Evolutionary conservation across 2,797 vertebrate species (phyloP), one percentile per base, ranked within the genome.

Genomic region (Coracias cyanogaster): DNA sequence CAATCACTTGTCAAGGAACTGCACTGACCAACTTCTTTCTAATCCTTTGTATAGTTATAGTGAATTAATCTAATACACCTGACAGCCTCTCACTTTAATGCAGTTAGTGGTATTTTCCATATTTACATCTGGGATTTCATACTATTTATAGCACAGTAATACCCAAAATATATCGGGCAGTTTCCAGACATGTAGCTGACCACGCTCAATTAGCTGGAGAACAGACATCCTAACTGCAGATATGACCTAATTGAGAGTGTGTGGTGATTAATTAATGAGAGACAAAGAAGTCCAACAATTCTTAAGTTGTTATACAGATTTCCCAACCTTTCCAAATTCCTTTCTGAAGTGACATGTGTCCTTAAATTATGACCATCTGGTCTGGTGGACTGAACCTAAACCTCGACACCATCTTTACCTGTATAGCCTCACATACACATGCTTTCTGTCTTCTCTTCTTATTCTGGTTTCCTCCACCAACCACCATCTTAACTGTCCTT

Each of bases 11-110:
- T 92, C 13, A 3, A 82, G 81, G 60, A 94, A 64, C 48, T 73
- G 48, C 39, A 55, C 78, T 67, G 86, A 92, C 86, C 90, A 97
- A 90, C 78, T 89, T 87, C 67, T 45, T 91, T 76, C 74, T 95
- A 95, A 96, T 92, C 90, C 88, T 93, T 90, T 94, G 65, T 92
- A 82, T 82, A 82, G 90, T 92, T 95, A 25, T 5, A 84, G 62
- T 41, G 83, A 96, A 93, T 90, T 84, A 90, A 82, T 90, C 51
- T 94, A 94, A 82, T 85, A 82, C 48, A 96, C 88, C 90, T 96
- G 89, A 90, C 86, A 92, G 93, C 64, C 81, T 89, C 43, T 85
- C 18, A 67, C 60, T 90, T 89, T 70, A 92, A 70, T 48, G 62
- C 55, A 86, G 70, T 64, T 93, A 70, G 88, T 37, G 54, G 51